Evolutionary conservation across 23 tunicate species (phyloP).

Genomic region (Clavelina lepadiformis): DNA sequence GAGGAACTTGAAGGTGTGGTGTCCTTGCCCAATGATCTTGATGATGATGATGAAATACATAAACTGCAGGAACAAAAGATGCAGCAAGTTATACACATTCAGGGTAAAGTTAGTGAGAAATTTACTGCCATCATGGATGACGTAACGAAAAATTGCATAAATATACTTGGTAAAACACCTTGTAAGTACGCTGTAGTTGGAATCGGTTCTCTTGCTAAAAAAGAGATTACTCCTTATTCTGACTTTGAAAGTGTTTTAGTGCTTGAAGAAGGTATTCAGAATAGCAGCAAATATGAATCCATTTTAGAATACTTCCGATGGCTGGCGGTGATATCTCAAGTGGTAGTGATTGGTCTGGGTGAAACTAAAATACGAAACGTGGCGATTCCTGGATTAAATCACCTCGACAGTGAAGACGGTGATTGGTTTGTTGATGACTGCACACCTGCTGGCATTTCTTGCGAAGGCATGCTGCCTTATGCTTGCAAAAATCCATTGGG

Average conservation of each 20-base stretch:
- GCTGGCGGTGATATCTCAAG: too few relatives aligned
- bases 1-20: too few relatives aligned
- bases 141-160: neutral
- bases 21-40: too few relatives aligned
- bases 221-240: slow-evolving; percentile 33
- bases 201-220: slow-evolving; percentile 34
- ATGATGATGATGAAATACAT: too few relatives aligned
- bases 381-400: slow-evolving; percentile 11
- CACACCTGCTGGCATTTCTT: slow-evolving; percentile 25
- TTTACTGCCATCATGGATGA: neutral
- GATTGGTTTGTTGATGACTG: slow-evolving; percentile 26
- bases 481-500: slow-evolving; percentile 29
- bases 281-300: neutral
- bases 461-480: slow-evolving; percentile 17
- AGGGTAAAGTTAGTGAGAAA: neutral
- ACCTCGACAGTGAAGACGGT: neutral
- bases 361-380: slow-evolving; percentile 14
- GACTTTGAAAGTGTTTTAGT: slow-evolving; percentile 35
- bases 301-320: too few relatives aligned
- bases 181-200: slow-evolving; percentile 26
- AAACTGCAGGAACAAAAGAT: neutral
- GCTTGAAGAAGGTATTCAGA: slow-evolving; percentile 18
- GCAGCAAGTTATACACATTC: neutral
- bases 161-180: slow-evolving; percentile 5
- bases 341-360: too few relatives aligned